phyloP scores from a whole-genome alignment of 2,888 invertebrate genomes.

The Zonitis immaculata region DNA sequence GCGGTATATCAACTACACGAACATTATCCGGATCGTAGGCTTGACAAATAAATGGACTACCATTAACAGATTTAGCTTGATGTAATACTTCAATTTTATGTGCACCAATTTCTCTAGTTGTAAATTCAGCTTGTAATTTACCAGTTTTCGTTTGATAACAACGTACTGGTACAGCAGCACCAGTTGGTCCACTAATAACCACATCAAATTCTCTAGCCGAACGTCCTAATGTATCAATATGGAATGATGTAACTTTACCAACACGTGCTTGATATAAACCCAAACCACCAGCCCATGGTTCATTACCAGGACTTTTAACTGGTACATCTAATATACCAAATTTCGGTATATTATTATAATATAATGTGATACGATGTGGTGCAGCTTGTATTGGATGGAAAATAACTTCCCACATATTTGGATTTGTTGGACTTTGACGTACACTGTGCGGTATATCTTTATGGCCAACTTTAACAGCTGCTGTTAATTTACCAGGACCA shows the following conservation, averaged over 20 bases:
- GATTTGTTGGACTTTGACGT: conserved; percentile 63
- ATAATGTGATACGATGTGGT: conserved; percentile 79
- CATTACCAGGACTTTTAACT: conserved; percentile 48
- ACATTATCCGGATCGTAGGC: conserved; percentile 86
- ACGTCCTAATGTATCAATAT: conserved; percentile 81
- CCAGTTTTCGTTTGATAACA: conserved; percentile 97
- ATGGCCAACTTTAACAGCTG: conserved; percentile 76
- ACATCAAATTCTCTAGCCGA: conserved; percentile 88
- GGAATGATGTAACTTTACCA: conserved; percentile 78
- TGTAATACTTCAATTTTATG: conserved; percentile 76
- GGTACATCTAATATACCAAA: conserved; percentile 56
- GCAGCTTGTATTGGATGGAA: conserved; percentile 86
- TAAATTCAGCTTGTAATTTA: conserved; percentile 90
- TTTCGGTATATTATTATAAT: conserved; percentile 80
- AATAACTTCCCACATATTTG: conserved; percentile 73
- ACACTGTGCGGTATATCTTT: conserved; percentile 78
- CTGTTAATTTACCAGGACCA: conserved; percentile 79
- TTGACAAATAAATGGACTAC: conserved; percentile 92
- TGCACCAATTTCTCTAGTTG: conserved; percentile 70
- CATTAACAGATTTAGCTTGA: conserved; percentile 82
- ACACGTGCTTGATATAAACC: conserved; percentile 83
- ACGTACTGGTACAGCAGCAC: conserved; percentile 52
- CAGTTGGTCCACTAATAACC: conserved; percentile 59
- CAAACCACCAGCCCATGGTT: conserved; percentile 63
- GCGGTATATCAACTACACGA: conserved; percentile 69